Evolutionary conservation across 2,113 vertebrate species (phyloP), one percentile per base, ranked within the genome.

Genomic region (Jacana jacana): DNA sequence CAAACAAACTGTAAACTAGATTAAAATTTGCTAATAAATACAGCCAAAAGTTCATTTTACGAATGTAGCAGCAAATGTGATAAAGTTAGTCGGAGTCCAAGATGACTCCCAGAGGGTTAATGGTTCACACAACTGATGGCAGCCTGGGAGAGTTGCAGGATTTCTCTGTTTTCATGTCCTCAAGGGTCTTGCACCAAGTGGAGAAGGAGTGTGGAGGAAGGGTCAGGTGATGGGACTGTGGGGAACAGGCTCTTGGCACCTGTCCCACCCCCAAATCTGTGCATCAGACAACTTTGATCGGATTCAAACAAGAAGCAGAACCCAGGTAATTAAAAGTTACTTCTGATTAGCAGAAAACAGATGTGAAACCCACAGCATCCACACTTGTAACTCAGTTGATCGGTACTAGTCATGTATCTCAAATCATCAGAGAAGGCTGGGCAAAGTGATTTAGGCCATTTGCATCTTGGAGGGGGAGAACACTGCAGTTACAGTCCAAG

Each of bases 331-430:
- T 97, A 95, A 91, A 94, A 93, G 89, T 96, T 91, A 96, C 94
- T 96, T 97, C 89, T 97, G 97, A 89, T 97, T 97, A 96, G 83
- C 97, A 97, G 97, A 96, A 97, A 98, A 97, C 97, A 98, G 98
- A 97, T 98, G 98, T 98, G 97, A 98, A 98, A 98, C 98, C 98
- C 98, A 98, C 98, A 98, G 98, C 97, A 97, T 97, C 93, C 31
- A 87, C 95, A 96, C 88, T 81, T 82, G 64, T 88, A 85, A 96
- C 95, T 86, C 89, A 57, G 87, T 70, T 80, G 82, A 48, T 71
- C 17, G 4, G 78, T 66, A 94, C 91, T 90, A 76, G 77, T 84
- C 88, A 91, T 18, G 31, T 80, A 85, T 88, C 81, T 85, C 61
- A 39, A 93, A 73, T 79, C 68, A 85, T 79, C 40, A 90, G 81